Base-by-base conservation (phyloP, 2,797 vertebrate species). In the Coranthus polyacanthus region DNA sequence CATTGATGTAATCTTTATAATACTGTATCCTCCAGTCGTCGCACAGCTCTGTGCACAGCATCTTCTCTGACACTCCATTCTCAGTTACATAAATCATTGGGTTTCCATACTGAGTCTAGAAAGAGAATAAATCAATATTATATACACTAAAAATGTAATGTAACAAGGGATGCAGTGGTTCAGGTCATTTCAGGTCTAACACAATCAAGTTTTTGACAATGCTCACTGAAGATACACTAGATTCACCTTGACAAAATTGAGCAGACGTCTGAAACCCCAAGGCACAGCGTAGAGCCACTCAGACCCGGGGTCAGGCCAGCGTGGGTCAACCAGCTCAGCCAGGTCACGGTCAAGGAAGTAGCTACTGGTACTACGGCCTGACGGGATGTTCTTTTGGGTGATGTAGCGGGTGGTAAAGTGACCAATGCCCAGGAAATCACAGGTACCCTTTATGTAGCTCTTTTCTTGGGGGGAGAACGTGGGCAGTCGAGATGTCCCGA, bases 1-100 rank as follows among this genome's bases (percentile, higher is more conserved):
- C 97, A 9, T 98, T 97, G 85, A 95, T 95, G 78, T 99, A 98
- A 75, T 95, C 96, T 87, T 92, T 96, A 56, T 91, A 94, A 76
- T 98, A 98, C 34, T 94, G 93, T 79, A 97, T 98, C 83, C 97
- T 94, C 96, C 96, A 96, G 13, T 96, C 92, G 1, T 98, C 97
- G 83, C 96, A 98, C 61, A 99, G 90, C 49, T 98, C 95, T 18
- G 94, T 91, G 75, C 95, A 96, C 43, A 83, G 76, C 75, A 84
- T 83, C 82, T 94, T 96, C 84, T 98, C 97, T 54, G 96, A 94
- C 11, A 96, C 93, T 34, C 97, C 97, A 0, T 98, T 99, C 91
- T 98, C 96, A 12, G 95, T 98, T 89, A 99, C 95, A 15, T 95
- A 96, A 82, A 98, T 93, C 75, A 92, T 81, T 12, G 96, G 97